Evolutionary conservation across 2,113 vertebrate species (phyloP).

Genomic region (Collichthys lucidus): DNA sequence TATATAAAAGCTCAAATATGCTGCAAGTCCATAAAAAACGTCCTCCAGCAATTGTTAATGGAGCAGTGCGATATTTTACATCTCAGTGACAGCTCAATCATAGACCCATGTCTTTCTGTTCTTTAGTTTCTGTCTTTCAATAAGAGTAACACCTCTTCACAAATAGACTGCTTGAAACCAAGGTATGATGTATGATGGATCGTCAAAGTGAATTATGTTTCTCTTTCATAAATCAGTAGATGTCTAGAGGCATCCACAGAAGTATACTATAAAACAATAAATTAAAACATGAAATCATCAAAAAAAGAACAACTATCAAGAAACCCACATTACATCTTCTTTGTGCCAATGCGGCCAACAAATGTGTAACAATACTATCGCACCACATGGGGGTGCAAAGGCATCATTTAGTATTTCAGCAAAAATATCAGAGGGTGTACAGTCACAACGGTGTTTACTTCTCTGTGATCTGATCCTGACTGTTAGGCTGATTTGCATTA

Average conservation of each 20-base stretch:
- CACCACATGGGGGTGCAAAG: constrained; percentile 72
- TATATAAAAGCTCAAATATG: constrained; percentile 52
- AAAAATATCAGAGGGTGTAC: neutral
- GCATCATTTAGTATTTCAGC: constrained; percentile 7
- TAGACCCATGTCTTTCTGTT: constrained; percentile 7
- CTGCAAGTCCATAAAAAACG: constrained; percentile 44
- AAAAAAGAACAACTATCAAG: neutral
- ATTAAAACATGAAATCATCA: neutral
- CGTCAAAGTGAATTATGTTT: constrained; percentile 1
- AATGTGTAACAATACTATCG: neutral
- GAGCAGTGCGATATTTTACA: constrained; percentile 30
- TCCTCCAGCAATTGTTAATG: constrained; percentile 42
- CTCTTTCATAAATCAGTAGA: neutral
- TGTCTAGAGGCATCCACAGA: neutral
- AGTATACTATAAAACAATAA: neutral
- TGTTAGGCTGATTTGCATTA: constrained; percentile 30
- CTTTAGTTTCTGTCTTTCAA: constrained; percentile 28
- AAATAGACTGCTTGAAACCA: constrained; percentile 17
- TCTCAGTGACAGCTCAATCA: constrained; percentile 55
- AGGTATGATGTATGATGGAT: neutral
- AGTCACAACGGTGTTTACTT: constrained; percentile 22
- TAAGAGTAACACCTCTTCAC: constrained; percentile 1
- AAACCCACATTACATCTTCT: neutral
- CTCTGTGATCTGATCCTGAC: constrained; percentile 17
- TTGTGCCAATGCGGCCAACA: too few species aligned